phyloP scores from a whole-genome alignment of 2,888 invertebrate species.

The Coronaproctus castanopsis region DNA sequence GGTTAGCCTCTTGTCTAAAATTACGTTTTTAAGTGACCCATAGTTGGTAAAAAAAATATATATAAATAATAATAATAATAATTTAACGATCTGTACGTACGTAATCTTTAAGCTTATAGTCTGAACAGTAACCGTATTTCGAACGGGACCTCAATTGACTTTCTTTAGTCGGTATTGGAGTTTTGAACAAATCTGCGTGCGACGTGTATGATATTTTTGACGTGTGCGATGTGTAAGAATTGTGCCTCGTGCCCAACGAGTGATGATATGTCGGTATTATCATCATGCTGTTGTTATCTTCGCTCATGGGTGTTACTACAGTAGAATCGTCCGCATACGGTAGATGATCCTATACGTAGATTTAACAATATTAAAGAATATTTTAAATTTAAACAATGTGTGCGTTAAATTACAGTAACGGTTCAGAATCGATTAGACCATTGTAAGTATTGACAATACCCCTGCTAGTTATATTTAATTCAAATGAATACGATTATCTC shows the following conservation, averaged over 20 bases:
- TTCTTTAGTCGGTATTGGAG: slow-evolving; percentile 54
- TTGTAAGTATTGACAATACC: neutral
- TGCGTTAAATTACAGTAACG: no score
- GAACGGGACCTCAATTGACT: slow-evolving; percentile 57
- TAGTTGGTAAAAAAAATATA: no score
- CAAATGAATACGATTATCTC: no score
- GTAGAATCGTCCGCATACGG: slow-evolving; percentile 95
- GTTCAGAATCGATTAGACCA: no score
- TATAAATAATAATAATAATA: no score
- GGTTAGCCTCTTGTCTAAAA: no score
- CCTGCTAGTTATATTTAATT: neutral
- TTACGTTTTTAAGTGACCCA: no score
- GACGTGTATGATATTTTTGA: slow-evolving; percentile 85
- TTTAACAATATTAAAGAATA: no score
- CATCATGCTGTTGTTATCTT: slow-evolving; percentile 89
- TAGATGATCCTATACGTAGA: slow-evolving; percentile 60
- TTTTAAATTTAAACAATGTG: neutral
- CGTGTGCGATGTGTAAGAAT: slow-evolving; percentile 87
- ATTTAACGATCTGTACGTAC: no score
- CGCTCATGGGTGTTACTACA: slow-evolving; percentile 93
- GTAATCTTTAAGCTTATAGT: slow-evolving; percentile 8
- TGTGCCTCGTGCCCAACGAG: slow-evolving; percentile 76
- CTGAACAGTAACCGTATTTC: slow-evolving; percentile 19
- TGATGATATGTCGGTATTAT: slow-evolving; percentile 78
- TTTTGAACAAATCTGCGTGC: slow-evolving; percentile 65